phyloP scores from a whole-genome alignment of 2,888 invertebrate genomes.

The Prosopocoilus inquinatus region DNA sequence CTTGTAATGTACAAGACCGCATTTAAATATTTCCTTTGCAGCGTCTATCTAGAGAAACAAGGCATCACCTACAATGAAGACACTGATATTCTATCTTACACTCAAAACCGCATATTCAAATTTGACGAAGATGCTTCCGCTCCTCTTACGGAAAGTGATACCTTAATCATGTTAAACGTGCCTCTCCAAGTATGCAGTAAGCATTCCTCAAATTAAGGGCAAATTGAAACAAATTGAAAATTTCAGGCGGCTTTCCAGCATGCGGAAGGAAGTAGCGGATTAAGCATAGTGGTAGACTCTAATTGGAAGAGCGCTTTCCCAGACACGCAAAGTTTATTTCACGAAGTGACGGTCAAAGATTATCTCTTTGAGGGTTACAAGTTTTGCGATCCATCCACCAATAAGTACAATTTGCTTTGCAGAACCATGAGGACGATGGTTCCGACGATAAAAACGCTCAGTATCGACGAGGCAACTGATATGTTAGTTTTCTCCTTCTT shows the following conservation, averaged over 20 bases:
- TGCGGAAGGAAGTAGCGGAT: too few species aligned
- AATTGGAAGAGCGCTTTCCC: neutral
- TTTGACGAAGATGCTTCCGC: constrained; percentile 61
- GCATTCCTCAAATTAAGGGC: too few species aligned
- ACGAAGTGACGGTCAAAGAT: constrained; percentile 56
- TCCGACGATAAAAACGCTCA: too few species aligned
- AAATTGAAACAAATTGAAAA: too few species aligned
- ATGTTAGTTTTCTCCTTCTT: too few species aligned
- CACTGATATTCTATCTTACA: constrained; percentile 58
- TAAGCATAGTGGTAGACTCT: too few species aligned
- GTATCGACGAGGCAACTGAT: too few species aligned
- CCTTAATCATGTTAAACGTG: constrained; percentile 53
- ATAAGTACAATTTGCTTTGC: neutral
- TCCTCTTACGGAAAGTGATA: constrained; percentile 58
- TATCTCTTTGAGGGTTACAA: constrained; percentile 61
- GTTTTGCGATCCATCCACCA: constrained; percentile 49
- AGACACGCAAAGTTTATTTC: constrained; percentile 49
- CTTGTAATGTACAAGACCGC: neutral
- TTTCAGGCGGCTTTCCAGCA: too few species aligned
- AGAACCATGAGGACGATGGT: neutral
- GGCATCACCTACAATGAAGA: constrained; percentile 22
- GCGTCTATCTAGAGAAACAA: constrained; percentile 9
- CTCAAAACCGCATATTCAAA: constrained; percentile 50
- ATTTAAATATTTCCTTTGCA: constrained; percentile 1
- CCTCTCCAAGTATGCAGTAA: constrained; percentile 56